Percentiles rank a stretch among this genome's conserved stretches.
Conservation (phyloP, 2,888 invertebrate species). For the Dioctria linearis region DNA sequence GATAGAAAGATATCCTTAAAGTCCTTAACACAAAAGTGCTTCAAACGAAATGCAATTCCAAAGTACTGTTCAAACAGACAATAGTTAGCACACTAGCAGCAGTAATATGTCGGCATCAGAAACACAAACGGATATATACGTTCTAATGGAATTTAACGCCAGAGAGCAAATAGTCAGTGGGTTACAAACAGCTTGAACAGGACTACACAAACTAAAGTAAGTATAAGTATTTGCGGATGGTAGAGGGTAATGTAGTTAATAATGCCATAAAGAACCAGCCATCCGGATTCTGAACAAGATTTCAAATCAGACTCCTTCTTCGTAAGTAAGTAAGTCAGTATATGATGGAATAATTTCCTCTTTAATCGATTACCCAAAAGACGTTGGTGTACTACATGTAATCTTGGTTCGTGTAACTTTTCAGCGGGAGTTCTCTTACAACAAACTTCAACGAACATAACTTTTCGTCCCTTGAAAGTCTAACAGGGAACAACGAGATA, state of each 20-base stretch:
- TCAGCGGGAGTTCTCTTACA: slow-evolving; percentile 52
- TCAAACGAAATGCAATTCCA: no score
- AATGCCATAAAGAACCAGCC: neutral
- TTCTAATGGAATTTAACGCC: no score
- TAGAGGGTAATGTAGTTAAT: slow-evolving; percentile 2
- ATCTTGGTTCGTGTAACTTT: slow-evolving; percentile 53
- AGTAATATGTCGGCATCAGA: no score
- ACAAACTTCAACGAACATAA: slow-evolving; percentile 40
- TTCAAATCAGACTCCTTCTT: neutral
- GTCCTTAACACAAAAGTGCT: no score
- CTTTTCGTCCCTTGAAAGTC: slow-evolving; percentile 35
- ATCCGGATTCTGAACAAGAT: slow-evolving; percentile 9
- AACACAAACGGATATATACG: no score
- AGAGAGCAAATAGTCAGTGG: no score
- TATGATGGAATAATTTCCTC: slow-evolving; percentile 48
- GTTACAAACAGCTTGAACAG: no score
- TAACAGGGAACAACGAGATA: slow-evolving; percentile 40
- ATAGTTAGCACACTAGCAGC: no score
- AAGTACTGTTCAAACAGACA: no score
- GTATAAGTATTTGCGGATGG: neutral
- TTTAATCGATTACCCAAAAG: slow-evolving; percentile 48
- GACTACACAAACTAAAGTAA: no score
- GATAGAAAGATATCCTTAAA: no score
- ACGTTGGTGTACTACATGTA: slow-evolving; percentile 26
- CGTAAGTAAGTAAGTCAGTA: neutral